Base-by-base conservation (phyloP, 2,113 vertebrate species). In the Stegastes partitus region DNA sequence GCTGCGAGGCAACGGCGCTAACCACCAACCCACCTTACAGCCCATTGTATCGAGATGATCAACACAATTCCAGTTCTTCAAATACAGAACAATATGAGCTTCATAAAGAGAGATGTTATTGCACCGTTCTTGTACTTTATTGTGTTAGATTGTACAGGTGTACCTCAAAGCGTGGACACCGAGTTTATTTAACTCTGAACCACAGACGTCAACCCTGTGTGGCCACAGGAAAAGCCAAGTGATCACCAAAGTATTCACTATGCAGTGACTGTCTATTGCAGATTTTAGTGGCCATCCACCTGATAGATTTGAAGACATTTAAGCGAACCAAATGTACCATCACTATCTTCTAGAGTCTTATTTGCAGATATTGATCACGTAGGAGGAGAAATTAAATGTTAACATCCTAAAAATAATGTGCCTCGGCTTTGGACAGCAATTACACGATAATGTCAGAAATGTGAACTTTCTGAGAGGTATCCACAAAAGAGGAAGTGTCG, bases 211-310 rank as follows among this genome's bases (percentile, higher is more conserved):
- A 22, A 21, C 5, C 18, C 25, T 0, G 11, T 25, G 7, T 37
- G 28, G 8, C 15, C 0, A 19, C 7, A 28, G 10, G 11, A 45
- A 44, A 25, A 18, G 39, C 51, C 8, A 31, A 3, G 26, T 23
- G 4, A 0, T 64, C 0, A 31, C 0, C 3, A 4, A 22, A 39
- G 18, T 22, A 39, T 62, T 37, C 0, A 0, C 14, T 26, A 45
- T 31, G 25, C 28, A 15, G 6, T 4, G 19, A 9, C 47, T 28
- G 28, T 62, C n/a, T 23, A 55, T n/a, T 45, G 44, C 0, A 55
- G 21, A 28, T 12, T 58, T 58, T 68, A 0, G 25, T 44, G 37
- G 18, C 31, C 26, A 23, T 19, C 14, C 51, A 44, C 2, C 9
- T 14, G 21, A 22, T 22, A 14, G 51, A 15, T 54, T 22, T 54